Percentiles rank a stretch among this genome's conserved stretches.
Evolutionary conservation across 2,888 invertebrate genomes (phyloP).

Genomic region (Hanleya hanleyi): DNA sequence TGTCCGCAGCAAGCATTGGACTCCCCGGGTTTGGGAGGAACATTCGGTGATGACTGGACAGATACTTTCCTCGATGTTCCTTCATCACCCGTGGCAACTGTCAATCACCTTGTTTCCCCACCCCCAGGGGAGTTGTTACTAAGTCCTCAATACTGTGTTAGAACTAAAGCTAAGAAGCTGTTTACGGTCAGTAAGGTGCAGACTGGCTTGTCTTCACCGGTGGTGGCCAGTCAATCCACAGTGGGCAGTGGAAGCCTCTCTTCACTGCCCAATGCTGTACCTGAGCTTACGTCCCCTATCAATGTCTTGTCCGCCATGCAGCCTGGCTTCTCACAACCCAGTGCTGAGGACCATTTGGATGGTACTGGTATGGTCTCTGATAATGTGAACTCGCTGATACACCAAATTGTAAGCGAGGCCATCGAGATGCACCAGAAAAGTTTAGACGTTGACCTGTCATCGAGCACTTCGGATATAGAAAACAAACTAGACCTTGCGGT

Average conservation of each 20-base stretch:
- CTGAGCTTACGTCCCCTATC: not conserved
- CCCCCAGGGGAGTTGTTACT: slow-evolving; percentile 52
- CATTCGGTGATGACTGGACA: slow-evolving; percentile 11
- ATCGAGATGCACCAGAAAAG: not conserved
- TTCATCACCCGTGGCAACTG: not conserved
- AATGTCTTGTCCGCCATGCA: slow-evolving; percentile 6
- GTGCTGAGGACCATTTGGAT: not conserved
- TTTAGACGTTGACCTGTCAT: not conserved
- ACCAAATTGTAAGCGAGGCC: not conserved
- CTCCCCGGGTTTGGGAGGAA: slow-evolving; percentile 30
- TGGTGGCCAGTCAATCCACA: not conserved
- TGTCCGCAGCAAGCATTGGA: slow-evolving; percentile 40
- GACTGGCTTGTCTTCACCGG: not conserved
- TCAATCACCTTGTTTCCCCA: slow-evolving; percentile 15
- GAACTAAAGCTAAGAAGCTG: slow-evolving; percentile 61
- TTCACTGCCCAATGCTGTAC: not conserved
- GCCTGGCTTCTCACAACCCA: not conserved
- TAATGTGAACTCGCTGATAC: not conserved
- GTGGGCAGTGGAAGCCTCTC: not conserved
- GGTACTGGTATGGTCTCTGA: not conserved
- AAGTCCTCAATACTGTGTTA: slow-evolving; percentile 63
- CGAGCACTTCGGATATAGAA: not conserved
- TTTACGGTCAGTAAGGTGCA: slow-evolving; percentile 57
- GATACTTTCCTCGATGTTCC: not conserved
- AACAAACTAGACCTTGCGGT: not conserved